Conservation (phyloP, 2,113 vertebrate genomes). For the Tympanuchus pallidicinctus region DNA sequence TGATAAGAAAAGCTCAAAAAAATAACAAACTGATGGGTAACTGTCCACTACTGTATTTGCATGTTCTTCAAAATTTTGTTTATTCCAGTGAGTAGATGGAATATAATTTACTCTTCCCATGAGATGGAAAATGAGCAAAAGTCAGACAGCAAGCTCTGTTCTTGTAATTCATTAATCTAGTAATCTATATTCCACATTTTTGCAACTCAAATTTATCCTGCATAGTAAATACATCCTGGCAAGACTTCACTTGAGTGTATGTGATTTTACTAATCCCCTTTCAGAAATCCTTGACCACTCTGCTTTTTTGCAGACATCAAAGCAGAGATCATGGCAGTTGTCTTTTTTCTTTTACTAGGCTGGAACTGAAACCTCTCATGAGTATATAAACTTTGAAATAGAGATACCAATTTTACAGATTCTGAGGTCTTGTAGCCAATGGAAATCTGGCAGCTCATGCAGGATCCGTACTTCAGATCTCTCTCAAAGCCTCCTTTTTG, state of each 20-base stretch:
- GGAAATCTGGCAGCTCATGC: neutral
- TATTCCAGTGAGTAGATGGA: constrained; percentile 15
- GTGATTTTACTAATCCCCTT: constrained; percentile 31
- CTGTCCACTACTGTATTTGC: neutral
- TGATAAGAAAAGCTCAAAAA: neutral
- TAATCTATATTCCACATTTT: constrained; percentile 41
- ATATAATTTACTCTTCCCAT: constrained; percentile 12
- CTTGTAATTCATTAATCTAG: constrained; percentile 38
- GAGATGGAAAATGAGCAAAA: constrained; percentile 13
- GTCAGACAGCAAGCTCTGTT: constrained; percentile 13
- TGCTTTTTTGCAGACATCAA: constrained; percentile 7
- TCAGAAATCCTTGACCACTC: constrained; percentile 20
- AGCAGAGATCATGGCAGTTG: neutral
- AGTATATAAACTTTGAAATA: neutral
- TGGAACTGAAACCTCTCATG: neutral
- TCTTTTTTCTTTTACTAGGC: neutral
- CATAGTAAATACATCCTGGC: constrained; percentile 24
- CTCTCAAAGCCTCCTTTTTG: neutral
- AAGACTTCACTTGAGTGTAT: constrained; percentile 6
- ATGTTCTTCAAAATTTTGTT: constrained; percentile 21
- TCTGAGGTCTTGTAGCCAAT: neutral
- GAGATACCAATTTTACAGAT: neutral
- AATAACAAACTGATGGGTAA: neutral
- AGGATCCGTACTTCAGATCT: neutral
- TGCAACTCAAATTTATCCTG: constrained; percentile 43